Evolutionary conservation across 30 jellyfish, hydroid and myxozoan species (phyloP).

Genomic region (Aurelia coerulea): DNA sequence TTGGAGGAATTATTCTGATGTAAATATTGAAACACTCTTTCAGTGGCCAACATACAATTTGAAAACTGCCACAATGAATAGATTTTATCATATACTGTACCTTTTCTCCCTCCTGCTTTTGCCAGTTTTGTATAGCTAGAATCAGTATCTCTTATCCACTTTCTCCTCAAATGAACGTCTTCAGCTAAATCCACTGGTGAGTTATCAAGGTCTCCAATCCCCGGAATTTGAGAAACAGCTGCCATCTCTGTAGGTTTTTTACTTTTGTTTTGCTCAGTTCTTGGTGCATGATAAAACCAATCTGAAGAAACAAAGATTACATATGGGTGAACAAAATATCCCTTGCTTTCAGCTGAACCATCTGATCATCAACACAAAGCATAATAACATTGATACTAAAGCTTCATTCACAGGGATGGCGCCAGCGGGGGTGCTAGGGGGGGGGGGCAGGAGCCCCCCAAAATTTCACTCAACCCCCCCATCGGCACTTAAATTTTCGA

Average conservation of each 20-base stretch:
- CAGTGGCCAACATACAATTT: no score
- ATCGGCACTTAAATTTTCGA: no score
- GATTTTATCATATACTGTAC: neutral
- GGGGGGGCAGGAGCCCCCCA: no score
- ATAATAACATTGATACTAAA: no score
- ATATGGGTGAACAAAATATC: neutral
- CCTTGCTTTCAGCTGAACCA: no score
- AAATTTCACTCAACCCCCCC: no score
- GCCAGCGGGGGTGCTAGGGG: no score
- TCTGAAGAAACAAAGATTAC: conserved; percentile 28
- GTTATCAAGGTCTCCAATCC: conserved; percentile 56
- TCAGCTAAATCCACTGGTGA: conserved; percentile 44
- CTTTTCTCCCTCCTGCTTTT: conserved; percentile 88
- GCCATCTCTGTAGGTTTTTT: conserved; percentile 19
- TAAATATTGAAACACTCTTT: no score
- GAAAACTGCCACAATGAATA: no score
- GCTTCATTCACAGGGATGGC: no score
- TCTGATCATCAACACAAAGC: no score
- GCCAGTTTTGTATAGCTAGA: conserved; percentile 78
- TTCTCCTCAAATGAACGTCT: conserved; percentile 58
- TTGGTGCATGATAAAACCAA: conserved; percentile 90
- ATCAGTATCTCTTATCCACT: conserved; percentile 88
- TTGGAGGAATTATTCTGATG: no score
- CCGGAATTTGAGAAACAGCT: conserved; percentile 86
- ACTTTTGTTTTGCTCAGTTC: conserved; percentile 26